phyloP scores from a whole-genome alignment of 92 coral and sea anemone genomes.

The Umimayanthus kanabou region DNA sequence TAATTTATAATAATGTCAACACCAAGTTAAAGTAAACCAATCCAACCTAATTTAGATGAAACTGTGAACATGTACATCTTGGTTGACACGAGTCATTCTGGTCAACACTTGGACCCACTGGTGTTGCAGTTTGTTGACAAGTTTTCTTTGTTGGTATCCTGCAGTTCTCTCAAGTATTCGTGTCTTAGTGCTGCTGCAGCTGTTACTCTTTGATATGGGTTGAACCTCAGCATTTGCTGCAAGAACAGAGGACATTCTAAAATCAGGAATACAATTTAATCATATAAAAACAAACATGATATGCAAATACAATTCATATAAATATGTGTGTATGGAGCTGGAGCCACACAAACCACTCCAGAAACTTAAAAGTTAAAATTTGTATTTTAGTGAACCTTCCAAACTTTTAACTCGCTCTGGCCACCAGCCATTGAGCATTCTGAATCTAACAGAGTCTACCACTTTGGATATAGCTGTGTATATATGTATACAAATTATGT shows the following conservation, averaged over 20 bases:
- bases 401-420: no score
- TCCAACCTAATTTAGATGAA: background rate
- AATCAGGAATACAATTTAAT: background rate
- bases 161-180: conserved; percentile 73
- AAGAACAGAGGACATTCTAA: conserved; percentile 3
- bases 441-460: no score
- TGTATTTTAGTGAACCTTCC: no score
- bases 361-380: no score
- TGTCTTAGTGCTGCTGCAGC: conserved; percentile 81
- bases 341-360: no score
- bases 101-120: conserved; percentile 21
- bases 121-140: conserved; percentile 54
- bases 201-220: conserved; percentile 69
- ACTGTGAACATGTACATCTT: background rate
- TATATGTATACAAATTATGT: no score
- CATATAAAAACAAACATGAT: no score
- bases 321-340: no score
- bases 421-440: no score
- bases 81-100: background rate
- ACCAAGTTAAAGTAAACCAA: background rate
- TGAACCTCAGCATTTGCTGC: conserved; percentile 82
- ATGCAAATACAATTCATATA: no score
- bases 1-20: background rate
- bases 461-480: no score
- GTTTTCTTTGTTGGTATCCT: conserved; percentile 81